These are phyloP conservation scores for Eucriotettix oculatus DNA, from an alignment of 2,888 invertebrate species.

Conservation along the genomic window DNA sequence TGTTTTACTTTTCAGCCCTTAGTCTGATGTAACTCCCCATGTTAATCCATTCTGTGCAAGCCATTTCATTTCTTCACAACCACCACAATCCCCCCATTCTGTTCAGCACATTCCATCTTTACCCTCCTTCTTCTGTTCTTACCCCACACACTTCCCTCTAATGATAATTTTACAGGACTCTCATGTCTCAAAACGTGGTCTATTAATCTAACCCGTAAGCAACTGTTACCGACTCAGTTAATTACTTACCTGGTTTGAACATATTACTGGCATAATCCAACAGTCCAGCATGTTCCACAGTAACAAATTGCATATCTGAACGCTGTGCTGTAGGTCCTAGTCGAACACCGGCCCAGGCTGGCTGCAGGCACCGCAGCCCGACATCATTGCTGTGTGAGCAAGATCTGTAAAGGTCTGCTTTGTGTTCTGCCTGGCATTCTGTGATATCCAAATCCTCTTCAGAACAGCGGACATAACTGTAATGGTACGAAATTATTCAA, in stretches of 20 bases:
- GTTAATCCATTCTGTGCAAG: too few relatives aligned
- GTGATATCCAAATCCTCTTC: constrained; percentile 83
- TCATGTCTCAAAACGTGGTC: too few relatives aligned
- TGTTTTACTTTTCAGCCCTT: too few relatives aligned
- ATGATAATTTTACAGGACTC: too few relatives aligned
- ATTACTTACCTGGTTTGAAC: constrained; percentile 49
- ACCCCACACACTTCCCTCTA: too few relatives aligned
- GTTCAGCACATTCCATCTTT: too few relatives aligned
- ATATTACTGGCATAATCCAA: constrained; percentile 78
- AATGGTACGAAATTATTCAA: constrained; percentile 1
- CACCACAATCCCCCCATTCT: too few relatives aligned
- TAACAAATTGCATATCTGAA: constrained; percentile 72
- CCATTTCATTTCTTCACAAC: too few relatives aligned
- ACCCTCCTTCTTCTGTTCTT: too few relatives aligned
- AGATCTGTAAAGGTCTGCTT: constrained; percentile 69
- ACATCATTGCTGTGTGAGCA: constrained; percentile 78
- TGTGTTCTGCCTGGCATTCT: constrained; percentile 63
- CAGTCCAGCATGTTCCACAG: constrained; percentile 82
- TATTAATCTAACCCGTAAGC: too few relatives aligned
- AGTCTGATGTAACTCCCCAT: too few relatives aligned
- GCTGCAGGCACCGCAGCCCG: constrained; percentile 73
- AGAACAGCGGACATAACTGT: constrained; percentile 74
- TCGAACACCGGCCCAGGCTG: constrained; percentile 86
- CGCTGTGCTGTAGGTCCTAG: constrained; percentile 78
- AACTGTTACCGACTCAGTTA: neutral